Percentiles rank a stretch among this genome's conserved stretches.
Conservation (phyloP, 2,113 vertebrate species). For the Paratilapia polleni region DNA sequence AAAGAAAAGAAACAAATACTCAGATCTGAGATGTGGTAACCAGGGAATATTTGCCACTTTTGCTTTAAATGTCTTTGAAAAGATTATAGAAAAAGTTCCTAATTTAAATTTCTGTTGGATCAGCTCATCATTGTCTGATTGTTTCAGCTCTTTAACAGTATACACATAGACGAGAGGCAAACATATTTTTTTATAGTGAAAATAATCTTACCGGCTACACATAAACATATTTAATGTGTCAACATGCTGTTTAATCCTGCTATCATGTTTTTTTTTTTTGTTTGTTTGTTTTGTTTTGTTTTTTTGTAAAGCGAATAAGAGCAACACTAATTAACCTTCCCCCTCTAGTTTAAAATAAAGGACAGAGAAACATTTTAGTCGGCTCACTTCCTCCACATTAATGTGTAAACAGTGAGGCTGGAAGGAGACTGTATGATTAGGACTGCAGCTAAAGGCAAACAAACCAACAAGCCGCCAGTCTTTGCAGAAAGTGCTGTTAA, state of each 20-base stretch:
- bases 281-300: too few relatives aligned
- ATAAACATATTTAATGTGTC: not conserved
- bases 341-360: constrained; percentile 1
- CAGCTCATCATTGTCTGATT: not conserved
- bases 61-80: not conserved
- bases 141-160: not conserved
- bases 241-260: not conserved
- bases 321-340: constrained; percentile 20
- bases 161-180: not conserved
- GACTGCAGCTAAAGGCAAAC: constrained; percentile 36
- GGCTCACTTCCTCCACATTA: constrained; percentile 2
- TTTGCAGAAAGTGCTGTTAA: constrained; percentile 3
- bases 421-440: constrained; percentile 1
- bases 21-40: not conserved
- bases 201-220: not conserved
- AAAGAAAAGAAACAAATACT: not conserved
- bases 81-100: not conserved
- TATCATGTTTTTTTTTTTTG: not conserved
- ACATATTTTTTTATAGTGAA: not conserved
- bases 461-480: not conserved
- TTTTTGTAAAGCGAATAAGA: constrained; percentile 6
- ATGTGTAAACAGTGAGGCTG: not conserved
- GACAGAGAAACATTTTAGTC: constrained; percentile 13
- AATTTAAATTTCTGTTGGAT: not conserved
- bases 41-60: not conserved